Base-by-base conservation (phyloP, 2,888 invertebrate species). In the Drosophila buzzatii region DNA sequence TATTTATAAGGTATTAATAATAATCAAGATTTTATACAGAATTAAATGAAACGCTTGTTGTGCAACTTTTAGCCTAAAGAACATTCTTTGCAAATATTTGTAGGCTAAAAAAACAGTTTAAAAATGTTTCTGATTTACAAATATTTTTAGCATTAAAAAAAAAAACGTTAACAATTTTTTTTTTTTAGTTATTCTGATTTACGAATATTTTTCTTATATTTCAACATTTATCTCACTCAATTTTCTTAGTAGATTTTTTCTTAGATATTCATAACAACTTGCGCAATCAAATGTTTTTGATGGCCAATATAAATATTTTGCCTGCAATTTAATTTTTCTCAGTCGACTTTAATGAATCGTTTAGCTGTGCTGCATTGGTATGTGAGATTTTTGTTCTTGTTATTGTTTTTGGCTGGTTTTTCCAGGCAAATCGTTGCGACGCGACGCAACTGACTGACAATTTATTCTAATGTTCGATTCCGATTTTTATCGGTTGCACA, bases 401-500 rank as follows among this genome's bases (percentile, higher is more conserved):
- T 49, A n/a, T n/a, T n/a, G n/a, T 49, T 31, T 49, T 49, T 49
- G 33, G 41, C 31, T 52, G 53, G 55, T 0, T 41, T 41, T 60
- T 39, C 39, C 37, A 23, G n/a, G 23, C 37, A 18, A 18, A 27
- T 27, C 27, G 23, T 6, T 3, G 44, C 35, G 58, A n/a, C 10
- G 44, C 55, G 55, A 27, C 53, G 41, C 57, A 49, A 58, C 62
- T 60, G 69, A 63, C 79, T 65, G 76, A 81, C 77, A 81, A 77
- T 79, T 79, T 81, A 79, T 81, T 79, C 79, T 79, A 79, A 79
- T 79, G 79, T 78, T 80, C 76, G 76, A 79, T 67, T 71, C 73
- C 74, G 85, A 85, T 85, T 85, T 89, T 85, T 87, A 85, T 85
- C 85, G 77, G 73, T 73, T 81, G 90, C 85, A 85, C 90, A 85